Conservation (phyloP, 2,888 invertebrate genomes). For the Drosophila glabriapex region DNA sequence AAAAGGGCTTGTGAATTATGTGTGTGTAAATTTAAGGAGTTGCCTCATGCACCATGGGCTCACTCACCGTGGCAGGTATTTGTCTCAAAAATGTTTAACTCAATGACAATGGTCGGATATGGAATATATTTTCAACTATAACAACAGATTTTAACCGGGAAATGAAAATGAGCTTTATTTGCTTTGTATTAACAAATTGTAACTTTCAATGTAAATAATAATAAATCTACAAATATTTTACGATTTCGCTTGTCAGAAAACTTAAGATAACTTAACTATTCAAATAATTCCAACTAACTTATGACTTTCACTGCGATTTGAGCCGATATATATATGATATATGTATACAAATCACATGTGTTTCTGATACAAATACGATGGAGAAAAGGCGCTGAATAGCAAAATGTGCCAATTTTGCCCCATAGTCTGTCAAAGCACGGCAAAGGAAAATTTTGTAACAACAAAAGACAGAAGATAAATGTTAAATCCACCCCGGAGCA, state of each 20-base stretch:
- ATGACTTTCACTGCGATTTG: too few relatives aligned
- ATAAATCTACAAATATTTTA: too few relatives aligned
- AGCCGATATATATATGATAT: too few relatives aligned
- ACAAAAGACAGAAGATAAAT: conserved; percentile 54
- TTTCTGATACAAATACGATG: neutral
- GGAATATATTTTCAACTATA: neutral
- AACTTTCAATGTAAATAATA: neutral
- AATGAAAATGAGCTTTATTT: neutral
- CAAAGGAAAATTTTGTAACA: neutral
- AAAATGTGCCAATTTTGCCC: neutral
- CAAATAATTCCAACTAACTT: too few relatives aligned
- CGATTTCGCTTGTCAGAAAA: too few relatives aligned
- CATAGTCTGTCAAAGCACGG: neutral
- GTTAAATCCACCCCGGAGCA: conserved; percentile 45
- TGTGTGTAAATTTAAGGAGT: neutral
- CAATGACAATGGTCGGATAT: neutral
- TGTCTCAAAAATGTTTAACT: neutral
- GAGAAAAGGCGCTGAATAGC: neutral
- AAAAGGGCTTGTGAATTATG: conserved; percentile 9
- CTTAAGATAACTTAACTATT: too few relatives aligned
- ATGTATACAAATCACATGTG: neutral
- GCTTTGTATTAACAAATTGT: neutral
- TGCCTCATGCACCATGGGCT: neutral
- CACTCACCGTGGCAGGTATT: neutral
- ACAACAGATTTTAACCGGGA: neutral